Base-by-base conservation (phyloP, 2,113 vertebrate species). In the Anseranas semipalmata region DNA sequence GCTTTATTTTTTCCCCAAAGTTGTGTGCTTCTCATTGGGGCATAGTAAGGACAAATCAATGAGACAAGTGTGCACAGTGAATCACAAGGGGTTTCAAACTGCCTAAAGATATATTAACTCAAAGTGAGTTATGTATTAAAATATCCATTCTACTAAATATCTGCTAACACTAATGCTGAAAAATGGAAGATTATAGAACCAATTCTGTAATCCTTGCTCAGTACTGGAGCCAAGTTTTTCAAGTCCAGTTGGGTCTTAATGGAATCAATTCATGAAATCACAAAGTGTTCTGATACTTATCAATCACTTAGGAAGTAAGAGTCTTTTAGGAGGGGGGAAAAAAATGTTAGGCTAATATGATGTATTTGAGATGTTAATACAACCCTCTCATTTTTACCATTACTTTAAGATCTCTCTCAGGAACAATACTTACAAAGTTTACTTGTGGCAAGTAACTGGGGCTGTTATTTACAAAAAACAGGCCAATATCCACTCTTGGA, bases 31-130 rank as follows among this genome's bases (percentile, higher is more conserved):
- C 94, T 87, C 88, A 55, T 12, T 35, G 79, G 82, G 55, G 63
- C 66, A 82, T 4, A 62, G 32, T 87, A 86, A 97, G 76, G 84
- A 76, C 83, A 96, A 96, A 95, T 95, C 89, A 96, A 92, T 95
- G 89, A 97, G 90, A 86, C 73, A 96, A 85, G 80, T 63, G 46
- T 60, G 87, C 39, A 39, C 67, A 86, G 72, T 97, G 95, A 98
- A 96, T 93, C 89, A 95, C 32, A 58, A 84, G 60, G 77, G 50
- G 33, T 80, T 95, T 98, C 84, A 91, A 94, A 72, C 52, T 93
- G 81, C 96, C 84, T 93, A 35, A 91, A 91, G 89, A 96, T 76
- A n/a, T 55, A 94, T 95, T 85, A 93, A 96, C 63, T 83, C 62
- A 24, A 75, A 59, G 70, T 80, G 85, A 93, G 55, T 80, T 96